Conservation (phyloP, 2,888 invertebrate species). For the Seira sanloemensis region DNA sequence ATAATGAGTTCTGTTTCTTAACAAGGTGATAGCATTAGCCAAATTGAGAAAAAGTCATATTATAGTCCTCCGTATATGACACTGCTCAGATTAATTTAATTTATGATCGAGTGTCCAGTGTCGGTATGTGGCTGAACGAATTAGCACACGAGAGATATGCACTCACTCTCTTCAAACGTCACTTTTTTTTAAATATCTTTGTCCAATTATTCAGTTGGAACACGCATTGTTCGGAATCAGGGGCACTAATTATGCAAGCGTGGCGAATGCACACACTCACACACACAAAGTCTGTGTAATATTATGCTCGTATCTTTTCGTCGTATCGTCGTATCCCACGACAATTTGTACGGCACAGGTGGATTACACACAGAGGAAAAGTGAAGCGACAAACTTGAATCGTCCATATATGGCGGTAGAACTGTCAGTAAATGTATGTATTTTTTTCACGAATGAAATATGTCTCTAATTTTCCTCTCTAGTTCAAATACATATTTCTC, state of each 20-base stretch:
- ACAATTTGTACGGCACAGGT: neutral
- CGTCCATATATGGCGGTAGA: constrained; percentile 50
- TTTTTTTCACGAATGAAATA: neutral
- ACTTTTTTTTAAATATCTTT: no score
- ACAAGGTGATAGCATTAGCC: neutral
- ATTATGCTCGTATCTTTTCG: no score
- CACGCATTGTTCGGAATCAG: neutral
- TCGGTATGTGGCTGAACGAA: no score
- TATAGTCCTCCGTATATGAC: neutral
- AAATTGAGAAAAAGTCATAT: no score
- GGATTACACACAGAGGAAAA: constrained; percentile 10
- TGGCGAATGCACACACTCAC: neutral
- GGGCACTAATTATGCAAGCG: constrained; percentile 10
- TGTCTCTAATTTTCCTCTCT: neutral
- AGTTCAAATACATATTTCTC: constrained; percentile 17
- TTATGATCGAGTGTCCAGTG: no score
- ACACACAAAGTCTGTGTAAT: no score
- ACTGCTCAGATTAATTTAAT: neutral
- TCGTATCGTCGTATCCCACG: no score
- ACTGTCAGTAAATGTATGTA: constrained; percentile 18
- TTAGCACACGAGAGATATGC: no score
- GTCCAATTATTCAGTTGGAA: no score
- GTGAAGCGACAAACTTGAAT: constrained; percentile 49
- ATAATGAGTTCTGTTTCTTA: neutral
- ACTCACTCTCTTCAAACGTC: no score